These are phyloP conservation scores for Iphiclides podalirius DNA, from an alignment of 2,888 invertebrate genomes.

Conservation along the genomic window DNA sequence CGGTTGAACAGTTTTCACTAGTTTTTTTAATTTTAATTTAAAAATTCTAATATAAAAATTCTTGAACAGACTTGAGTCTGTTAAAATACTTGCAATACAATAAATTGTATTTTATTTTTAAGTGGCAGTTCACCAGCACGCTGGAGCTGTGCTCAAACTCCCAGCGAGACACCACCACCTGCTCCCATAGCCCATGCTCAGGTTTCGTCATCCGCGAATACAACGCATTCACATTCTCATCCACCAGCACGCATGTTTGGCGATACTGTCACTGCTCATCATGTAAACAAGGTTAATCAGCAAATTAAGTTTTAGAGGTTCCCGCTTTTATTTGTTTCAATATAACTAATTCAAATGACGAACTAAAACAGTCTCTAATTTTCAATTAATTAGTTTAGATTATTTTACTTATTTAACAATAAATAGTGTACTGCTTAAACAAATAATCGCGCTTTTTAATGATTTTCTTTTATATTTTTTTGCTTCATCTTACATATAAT, in stretches of 20 bases:
- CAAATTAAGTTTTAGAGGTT: neutral
- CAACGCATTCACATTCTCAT: constrained; percentile 65
- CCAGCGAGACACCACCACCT: constrained; percentile 65
- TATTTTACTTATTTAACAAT: neutral
- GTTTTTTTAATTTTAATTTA: too few relatives aligned
- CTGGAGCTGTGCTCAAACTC: constrained; percentile 68
- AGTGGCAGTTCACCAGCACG: constrained; percentile 65
- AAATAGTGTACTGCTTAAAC: neutral
- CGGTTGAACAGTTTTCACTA: too few relatives aligned
- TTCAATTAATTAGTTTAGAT: neutral
- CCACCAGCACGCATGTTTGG: constrained; percentile 87
- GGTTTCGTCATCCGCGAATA: constrained; percentile 50
- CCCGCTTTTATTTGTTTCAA: neutral
- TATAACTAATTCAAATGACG: too few relatives aligned
- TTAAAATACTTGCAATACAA: too few relatives aligned
- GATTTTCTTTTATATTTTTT: neutral
- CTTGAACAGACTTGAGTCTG: too few relatives aligned
- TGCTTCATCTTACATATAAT: neutral
- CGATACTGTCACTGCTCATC: constrained; percentile 81
- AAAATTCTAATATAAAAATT: too few relatives aligned
- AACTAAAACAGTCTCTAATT: neutral
- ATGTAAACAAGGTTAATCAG: constrained; percentile 62
- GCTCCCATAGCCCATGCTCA: constrained; percentile 70
- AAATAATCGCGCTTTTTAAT: neutral
- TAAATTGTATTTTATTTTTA: constrained; percentile 13